These are phyloP conservation scores for Drosophila formosana DNA, from an alignment of 2,888 invertebrate species.

Conservation along the genomic window DNA sequence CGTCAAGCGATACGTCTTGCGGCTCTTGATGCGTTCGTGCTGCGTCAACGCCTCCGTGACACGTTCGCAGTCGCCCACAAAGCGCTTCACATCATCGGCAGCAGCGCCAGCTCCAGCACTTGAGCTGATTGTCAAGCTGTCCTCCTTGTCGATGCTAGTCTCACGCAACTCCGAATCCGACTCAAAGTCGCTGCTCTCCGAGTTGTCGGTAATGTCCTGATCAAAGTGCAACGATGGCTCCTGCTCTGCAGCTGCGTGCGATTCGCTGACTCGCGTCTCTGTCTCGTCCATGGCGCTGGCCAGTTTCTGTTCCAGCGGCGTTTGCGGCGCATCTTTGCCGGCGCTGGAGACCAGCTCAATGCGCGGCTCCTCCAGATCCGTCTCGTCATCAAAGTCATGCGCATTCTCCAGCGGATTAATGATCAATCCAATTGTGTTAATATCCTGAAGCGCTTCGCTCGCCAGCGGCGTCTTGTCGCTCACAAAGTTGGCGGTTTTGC, in stretches of 20 bases:
- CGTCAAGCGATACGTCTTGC: constrained; percentile 84
- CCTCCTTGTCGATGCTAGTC: constrained; percentile 84
- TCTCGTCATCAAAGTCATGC: constrained; percentile 83
- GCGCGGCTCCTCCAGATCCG: constrained; percentile 75
- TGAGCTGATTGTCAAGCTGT: constrained; percentile 74
- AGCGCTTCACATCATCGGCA: constrained; percentile 82
- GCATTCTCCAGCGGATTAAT: constrained; percentile 88
- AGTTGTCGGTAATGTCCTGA: constrained; percentile 83
- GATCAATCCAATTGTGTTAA: constrained; percentile 87
- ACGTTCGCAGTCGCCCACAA: constrained; percentile 84
- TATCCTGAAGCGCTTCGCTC: constrained; percentile 65
- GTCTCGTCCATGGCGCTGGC: constrained; percentile 72
- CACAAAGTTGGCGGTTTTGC: constrained; percentile 84
- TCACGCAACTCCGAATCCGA: constrained; percentile 84
- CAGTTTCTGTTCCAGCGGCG: constrained; percentile 69
- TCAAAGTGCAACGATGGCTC: constrained; percentile 72
- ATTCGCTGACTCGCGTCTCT: constrained; percentile 32
- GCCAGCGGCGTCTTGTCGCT: constrained; percentile 79
- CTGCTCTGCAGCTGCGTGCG: constrained; percentile 19
- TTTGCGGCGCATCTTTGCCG: constrained; percentile 55
- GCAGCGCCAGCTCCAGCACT: constrained; percentile 30
- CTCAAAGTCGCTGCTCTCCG: constrained; percentile 84
- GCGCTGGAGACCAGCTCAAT: constrained; percentile 54
- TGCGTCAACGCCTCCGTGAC: constrained; percentile 83
- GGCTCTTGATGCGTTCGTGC: constrained; percentile 84